Percentiles rank a stretch among this genome's conserved stretches.
phyloP scores from a whole-genome alignment of 2,797 vertebrate genomes.

The Chloroceryle inda region DNA sequence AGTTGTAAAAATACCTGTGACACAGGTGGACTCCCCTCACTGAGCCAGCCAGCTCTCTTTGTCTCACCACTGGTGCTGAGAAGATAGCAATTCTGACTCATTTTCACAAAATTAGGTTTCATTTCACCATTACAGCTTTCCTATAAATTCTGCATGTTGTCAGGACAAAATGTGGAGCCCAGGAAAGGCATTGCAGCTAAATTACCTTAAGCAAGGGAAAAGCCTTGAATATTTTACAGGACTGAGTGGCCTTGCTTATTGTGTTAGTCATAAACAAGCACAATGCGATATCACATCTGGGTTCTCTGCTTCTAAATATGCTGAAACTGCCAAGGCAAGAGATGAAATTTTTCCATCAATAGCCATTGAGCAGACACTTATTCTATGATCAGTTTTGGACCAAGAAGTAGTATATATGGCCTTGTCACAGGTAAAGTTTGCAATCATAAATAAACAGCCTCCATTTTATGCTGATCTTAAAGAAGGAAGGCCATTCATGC shows the following conservation, averaged over 20 bases:
- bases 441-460: background rate
- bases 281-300: background rate
- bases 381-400: conserved; percentile 33
- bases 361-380: conserved; percentile 28
- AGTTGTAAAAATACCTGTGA: background rate
- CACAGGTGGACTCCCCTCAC: background rate
- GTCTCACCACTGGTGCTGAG: background rate
- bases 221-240: conserved; percentile 54
- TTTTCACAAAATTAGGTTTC: conserved; percentile 21
- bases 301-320: conserved; percentile 45
- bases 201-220: conserved; percentile 31
- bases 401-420: conserved; percentile 13
- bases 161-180: background rate
- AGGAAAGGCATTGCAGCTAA: conserved; percentile 15
- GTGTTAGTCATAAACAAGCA: conserved; percentile 47
- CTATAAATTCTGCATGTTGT: background rate
- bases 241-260: background rate
- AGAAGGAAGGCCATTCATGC: background rate
- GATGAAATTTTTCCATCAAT: conserved; percentile 56
- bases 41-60: background rate
- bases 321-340: conserved; percentile 53
- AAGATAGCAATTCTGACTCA: background rate
- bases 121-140: background rate
- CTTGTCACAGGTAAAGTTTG: background rate
- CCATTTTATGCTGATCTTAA: background rate